Base-by-base conservation (phyloP, 1,140 invertebrate species). In the Drosophila trapezifrons region DNA sequence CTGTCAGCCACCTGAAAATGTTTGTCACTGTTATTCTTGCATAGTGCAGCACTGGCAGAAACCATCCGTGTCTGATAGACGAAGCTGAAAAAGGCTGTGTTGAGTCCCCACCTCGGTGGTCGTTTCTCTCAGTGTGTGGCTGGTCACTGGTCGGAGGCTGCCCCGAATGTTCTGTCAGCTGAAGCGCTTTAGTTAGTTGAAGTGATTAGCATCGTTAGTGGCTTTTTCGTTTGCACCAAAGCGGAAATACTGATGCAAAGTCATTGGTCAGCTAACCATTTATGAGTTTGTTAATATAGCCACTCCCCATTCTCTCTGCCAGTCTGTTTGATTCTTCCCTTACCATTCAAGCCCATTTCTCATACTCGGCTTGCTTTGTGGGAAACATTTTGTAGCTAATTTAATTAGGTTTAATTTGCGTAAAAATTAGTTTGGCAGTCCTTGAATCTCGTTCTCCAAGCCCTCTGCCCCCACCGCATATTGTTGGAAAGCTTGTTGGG, bases 171-270 rank as follows among this genome's bases (percentile, higher is more conserved):
- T 60, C 62, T 78, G 82, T 66, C 54, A 81, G 65, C 59, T 81
- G 82, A 81, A 81, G 81, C 81, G 78, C 80, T 85, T 86, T 77
- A 85, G 80, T 86, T 85, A 86, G 81, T 81, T 85, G 82, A 86
- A 85, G 81, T 85, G 78, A 85, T 85, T 86, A 85, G 82, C 78
- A 86, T 85, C 81, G 82, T 85, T 86, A 86, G 81, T 85, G 81
- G 81, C 81, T 86, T 80, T 84, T 84, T 80, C 78, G 73, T 85
- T 84, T 74, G 81, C 77, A 84, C 45, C 77, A 69, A 80, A 74
- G 81, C 81, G 81, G 81, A 84, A 84, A 83, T 76, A 73, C 80
- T 69, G 73, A 63, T 85, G 51, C 77, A 77, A 80, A 66, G 76
- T 56, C 59, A 73, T 85, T 84, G 81, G 81, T 83, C 80, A 79